A percentile compares a stretch with the other conserved stretches of the same genome.
Conservation (phyloP, 2,113 vertebrate species). For the Lepus americanus region DNA sequence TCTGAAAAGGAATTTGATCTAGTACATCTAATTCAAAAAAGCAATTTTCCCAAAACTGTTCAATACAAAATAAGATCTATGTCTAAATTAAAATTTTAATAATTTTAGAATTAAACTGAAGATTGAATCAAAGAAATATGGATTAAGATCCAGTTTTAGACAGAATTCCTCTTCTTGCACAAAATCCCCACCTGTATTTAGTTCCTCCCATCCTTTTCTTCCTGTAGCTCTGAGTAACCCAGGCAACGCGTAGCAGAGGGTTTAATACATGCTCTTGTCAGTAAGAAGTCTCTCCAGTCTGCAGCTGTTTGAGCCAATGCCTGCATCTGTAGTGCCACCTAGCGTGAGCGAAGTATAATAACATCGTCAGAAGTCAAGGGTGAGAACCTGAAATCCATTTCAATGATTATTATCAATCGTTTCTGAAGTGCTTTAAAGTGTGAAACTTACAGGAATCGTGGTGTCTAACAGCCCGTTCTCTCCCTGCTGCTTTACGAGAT, state of each 20-base stretch:
- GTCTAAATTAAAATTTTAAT: neutral
- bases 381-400: neutral
- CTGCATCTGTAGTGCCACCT: constrained; percentile 62
- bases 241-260: neutral
- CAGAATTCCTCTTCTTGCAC: neutral
- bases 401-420: neutral
- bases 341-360: neutral
- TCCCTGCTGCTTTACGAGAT: neutral
- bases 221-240: neutral
- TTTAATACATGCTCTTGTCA: neutral
- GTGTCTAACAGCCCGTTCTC: neutral
- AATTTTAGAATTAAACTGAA: constrained; percentile 6
- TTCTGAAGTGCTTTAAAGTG: neutral
- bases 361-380: neutral
- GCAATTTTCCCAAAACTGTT: neutral
- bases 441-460: neutral
- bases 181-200: neutral
- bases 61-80: neutral
- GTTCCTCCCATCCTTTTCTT: neutral
- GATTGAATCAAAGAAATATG: constrained; percentile 3
- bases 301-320: neutral
- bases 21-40: neutral
- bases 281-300: too few species aligned
- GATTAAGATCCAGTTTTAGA: neutral
- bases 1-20: constrained; percentile 4